phyloP scores from a whole-genome alignment of 2,797 vertebrate species.

The Otus scops region DNA sequence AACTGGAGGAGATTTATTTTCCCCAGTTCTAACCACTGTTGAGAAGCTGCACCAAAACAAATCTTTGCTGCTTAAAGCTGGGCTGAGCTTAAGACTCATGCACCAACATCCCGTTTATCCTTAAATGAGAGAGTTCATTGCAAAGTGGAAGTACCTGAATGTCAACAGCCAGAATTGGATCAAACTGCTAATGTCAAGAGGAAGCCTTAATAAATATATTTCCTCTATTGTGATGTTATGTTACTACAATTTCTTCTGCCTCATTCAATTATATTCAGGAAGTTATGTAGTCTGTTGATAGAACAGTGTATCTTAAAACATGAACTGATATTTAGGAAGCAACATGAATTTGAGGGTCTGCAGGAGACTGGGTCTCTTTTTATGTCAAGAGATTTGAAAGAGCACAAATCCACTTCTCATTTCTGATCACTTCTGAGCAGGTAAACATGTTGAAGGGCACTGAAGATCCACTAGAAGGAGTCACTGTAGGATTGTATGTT shows the following conservation, averaged over 20 bases:
- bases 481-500: background rate
- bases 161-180: background rate
- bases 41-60: background rate
- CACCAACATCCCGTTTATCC: background rate
- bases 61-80: background rate
- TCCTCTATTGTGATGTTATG: background rate
- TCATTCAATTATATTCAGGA: background rate
- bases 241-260: background rate
- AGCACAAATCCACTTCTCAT: background rate
- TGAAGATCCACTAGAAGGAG: background rate
- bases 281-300: background rate
- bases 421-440: background rate
- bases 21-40: background rate
- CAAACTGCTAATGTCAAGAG: background rate
- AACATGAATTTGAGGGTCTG: background rate
- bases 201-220: background rate
- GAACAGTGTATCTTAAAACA: background rate
- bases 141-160: background rate
- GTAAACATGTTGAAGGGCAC: background rate
- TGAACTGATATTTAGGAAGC: background rate
- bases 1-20: background rate
- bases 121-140: background rate
- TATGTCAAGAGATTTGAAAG: background rate
- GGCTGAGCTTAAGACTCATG: background rate
- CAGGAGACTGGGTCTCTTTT: background rate